These are phyloP conservation scores for Luffia ferchaultella DNA, from an alignment of 2,888 invertebrate species.

Conservation along the genomic window DNA sequence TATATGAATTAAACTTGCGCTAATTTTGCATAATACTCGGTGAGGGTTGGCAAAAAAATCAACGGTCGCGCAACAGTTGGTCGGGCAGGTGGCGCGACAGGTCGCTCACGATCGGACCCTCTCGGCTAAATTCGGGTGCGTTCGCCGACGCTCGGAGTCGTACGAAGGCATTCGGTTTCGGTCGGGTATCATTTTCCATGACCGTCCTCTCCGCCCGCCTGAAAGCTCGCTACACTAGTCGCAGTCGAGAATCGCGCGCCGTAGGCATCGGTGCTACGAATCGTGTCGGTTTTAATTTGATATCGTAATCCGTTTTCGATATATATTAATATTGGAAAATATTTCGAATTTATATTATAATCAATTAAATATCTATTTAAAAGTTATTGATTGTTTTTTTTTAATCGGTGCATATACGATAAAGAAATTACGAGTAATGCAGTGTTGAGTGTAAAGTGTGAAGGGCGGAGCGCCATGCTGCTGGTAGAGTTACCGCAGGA, in stretches of 20 bases:
- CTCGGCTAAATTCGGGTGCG: conserved; percentile 10
- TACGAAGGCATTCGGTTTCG: conserved; percentile 25
- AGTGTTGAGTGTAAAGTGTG: conserved; percentile 15
- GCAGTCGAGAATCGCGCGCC: conserved; percentile 50
- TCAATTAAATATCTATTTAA: no score
- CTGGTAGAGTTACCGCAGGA: conserved; percentile 79
- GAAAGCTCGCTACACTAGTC: conserved; percentile 51
- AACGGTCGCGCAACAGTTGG: conserved; percentile 66
- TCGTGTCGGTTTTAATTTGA: conserved; percentile 4
- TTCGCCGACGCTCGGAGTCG: conserved; percentile 17
- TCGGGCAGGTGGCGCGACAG: conserved; percentile 41
- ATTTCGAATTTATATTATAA: no score
- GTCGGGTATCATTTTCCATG: conserved; percentile 33
- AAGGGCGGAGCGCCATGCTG: conserved; percentile 69
- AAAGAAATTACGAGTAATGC: background rate
- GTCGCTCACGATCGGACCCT: conserved; percentile 43
- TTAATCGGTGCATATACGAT: background rate
- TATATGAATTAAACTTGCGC: conserved; percentile 23
- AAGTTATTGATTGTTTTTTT: background rate
- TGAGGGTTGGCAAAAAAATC: conserved; percentile 50
- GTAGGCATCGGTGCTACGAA: conserved; percentile 34
- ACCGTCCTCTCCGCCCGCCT: conserved; percentile 57
- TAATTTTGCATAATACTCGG: conserved; percentile 43
- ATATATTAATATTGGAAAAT: no score
- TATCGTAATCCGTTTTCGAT: background rate